phyloP scores from a whole-genome alignment of 30 jellyfish, hydroid and myxozoan species.

The Cassiopea xamachana region DNA sequence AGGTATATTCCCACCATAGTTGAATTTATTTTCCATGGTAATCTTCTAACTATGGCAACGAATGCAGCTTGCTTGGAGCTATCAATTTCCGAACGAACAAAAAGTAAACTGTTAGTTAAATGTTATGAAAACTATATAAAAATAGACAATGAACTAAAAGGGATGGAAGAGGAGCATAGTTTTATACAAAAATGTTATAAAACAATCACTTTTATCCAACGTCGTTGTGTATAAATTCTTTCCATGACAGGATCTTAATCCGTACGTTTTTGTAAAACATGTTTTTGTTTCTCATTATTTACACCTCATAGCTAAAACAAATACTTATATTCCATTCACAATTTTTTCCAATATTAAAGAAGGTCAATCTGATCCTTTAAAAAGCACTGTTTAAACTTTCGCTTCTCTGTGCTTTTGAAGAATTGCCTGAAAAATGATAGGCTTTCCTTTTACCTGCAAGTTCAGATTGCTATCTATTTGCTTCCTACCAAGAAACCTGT shows the following conservation, averaged over 20 bases:
- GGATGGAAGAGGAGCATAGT: not conserved
- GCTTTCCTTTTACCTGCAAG: too few species aligned
- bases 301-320: constrained; percentile 8
- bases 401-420: too few species aligned
- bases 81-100: not conserved
- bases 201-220: not conserved
- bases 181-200: not conserved
- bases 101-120: not conserved
- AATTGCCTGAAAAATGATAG: too few species aligned
- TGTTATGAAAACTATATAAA: not conserved
- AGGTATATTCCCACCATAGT: too few species aligned
- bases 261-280: not conserved
- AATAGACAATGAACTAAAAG: constrained; percentile 4
- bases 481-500: too few species aligned
- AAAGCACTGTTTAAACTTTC: too few species aligned
- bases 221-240: not conserved
- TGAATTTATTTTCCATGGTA: not conserved
- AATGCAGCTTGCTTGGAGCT: not conserved
- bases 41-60: not conserved
- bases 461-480: too few species aligned
- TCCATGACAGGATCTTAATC: not conserved
- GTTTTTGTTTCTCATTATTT: not conserved
- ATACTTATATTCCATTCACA: too few species aligned
- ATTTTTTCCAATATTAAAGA: too few species aligned
- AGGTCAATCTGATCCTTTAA: too few species aligned